A percentile compares a stretch with the other conserved stretches of the same genome.
phyloP scores from a whole-genome alignment of 1,140 invertebrate genomes.

The Campodea augens region DNA sequence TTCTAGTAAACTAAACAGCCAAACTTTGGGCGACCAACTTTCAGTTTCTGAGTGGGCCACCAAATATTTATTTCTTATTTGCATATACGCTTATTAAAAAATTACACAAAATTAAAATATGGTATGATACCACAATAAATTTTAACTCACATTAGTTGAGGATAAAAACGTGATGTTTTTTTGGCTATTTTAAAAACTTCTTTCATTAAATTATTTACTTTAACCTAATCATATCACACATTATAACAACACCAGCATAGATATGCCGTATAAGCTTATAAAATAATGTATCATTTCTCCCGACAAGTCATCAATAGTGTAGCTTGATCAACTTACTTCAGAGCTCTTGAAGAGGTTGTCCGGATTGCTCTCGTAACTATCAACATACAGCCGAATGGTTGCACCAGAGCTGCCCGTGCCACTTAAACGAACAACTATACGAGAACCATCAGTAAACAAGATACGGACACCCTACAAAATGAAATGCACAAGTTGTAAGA shows the following conservation, averaged over 20 bases:
- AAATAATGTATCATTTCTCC: no score
- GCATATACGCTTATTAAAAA: no score
- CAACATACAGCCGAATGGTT: constrained; percentile 86
- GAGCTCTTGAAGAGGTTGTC: constrained; percentile 45
- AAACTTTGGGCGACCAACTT: no score
- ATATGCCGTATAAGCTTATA: no score
- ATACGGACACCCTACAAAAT: constrained; percentile 67
- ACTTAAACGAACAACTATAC: constrained; percentile 82
- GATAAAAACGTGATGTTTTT: no score
- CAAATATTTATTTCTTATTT: no score
- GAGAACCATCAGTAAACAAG: constrained; percentile 80
- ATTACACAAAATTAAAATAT: no score
- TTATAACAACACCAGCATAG: neutral
- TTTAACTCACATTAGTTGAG: no score
- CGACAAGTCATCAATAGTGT: neutral
- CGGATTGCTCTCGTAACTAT: constrained; percentile 55
- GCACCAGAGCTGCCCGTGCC: constrained; percentile 95
- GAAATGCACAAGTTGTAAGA: constrained; percentile 13
- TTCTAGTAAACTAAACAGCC: no score
- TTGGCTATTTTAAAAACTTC: no score
- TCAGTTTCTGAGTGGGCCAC: no score
- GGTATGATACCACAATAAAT: no score
- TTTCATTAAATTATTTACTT: neutral
- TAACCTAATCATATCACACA: neutral
- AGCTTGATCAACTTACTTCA: constrained; percentile 29